These are phyloP conservation scores for Triplophysa yarkandensis DNA, from an alignment of 2,797 vertebrate genomes.

Conservation along the genomic window DNA sequence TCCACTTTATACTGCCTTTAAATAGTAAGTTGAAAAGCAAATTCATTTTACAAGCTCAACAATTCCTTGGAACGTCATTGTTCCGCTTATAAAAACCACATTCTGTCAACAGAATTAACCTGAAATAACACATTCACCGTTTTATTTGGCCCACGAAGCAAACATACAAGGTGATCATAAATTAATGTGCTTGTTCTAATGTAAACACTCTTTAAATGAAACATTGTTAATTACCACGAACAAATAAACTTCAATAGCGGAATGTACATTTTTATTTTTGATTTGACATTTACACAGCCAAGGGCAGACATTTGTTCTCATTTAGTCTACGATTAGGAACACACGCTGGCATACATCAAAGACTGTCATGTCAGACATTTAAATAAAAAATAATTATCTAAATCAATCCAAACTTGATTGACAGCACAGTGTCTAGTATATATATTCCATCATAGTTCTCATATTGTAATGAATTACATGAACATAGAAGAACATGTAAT, in stretches of 20 bases:
- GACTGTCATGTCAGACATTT: constrained; percentile 1
- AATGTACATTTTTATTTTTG: constrained; percentile 29
- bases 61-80: constrained; percentile 17
- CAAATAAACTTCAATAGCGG: constrained; percentile 45
- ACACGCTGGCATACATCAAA: constrained; percentile 14
- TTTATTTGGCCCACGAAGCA: constrained; percentile 44
- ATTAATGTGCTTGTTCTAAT: constrained; percentile 40
- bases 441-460: constrained; percentile 25
- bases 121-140: constrained; percentile 50
- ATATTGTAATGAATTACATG: constrained; percentile 1
- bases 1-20: constrained; percentile 9
- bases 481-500: constrained; percentile 13
- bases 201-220: constrained; percentile 42
- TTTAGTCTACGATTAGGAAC: constrained; percentile 24
- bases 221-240: constrained; percentile 43
- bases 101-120: constrained; percentile 45
- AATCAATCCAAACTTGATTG: constrained; percentile 9
- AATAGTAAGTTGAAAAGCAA: constrained; percentile 6
- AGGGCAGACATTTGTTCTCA: constrained; percentile 27
- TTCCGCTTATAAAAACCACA: constrained; percentile 4
- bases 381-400: constrained; percentile 12
- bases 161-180: constrained; percentile 33
- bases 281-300: constrained; percentile 29
- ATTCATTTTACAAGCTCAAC: constrained; percentile 40
- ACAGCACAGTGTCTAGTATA: constrained; percentile 13